phyloP scores from a whole-genome alignment of 2,888 invertebrate genomes.

The Nycteola revayana region DNA sequence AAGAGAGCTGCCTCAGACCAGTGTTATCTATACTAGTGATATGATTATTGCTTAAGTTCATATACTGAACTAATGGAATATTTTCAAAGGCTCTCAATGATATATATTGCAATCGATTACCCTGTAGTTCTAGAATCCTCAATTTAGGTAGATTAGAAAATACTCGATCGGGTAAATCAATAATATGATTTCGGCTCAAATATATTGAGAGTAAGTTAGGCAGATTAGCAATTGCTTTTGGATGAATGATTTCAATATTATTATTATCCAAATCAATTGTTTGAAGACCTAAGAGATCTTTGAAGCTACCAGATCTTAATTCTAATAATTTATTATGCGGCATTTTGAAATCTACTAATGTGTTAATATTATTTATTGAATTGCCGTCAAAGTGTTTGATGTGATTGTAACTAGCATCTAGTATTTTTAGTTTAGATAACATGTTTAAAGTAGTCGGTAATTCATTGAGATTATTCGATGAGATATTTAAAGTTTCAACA shows the following conservation, averaged over 20 bases:
- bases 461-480: constrained; percentile 88
- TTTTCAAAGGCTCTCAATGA: constrained; percentile 89
- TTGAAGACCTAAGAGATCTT: constrained; percentile 86
- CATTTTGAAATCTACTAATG: constrained; percentile 86
- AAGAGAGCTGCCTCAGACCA: constrained; percentile 87
- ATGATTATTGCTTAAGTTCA: constrained; percentile 92
- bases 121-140: constrained; percentile 89
- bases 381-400: constrained; percentile 86
- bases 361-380: constrained; percentile 85
- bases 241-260: constrained; percentile 87
- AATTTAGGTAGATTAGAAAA: constrained; percentile 89
- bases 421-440: constrained; percentile 84
- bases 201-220: constrained; percentile 86
- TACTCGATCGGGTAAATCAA: constrained; percentile 87
- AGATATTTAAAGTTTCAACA: constrained; percentile 88
- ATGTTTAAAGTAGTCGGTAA: constrained; percentile 87
- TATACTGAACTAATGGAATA: constrained; percentile 88
- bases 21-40: constrained; percentile 88
- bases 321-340: constrained; percentile 88
- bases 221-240: constrained; percentile 86
- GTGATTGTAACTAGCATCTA: constrained; percentile 91
- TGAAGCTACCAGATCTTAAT: constrained; percentile 87
- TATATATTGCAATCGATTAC: constrained; percentile 88
- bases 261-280: constrained; percentile 91
- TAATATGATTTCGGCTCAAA: constrained; percentile 87